Evolutionary conservation across 2,113 vertebrate genomes (phyloP).

Genomic region (Odontophorus gujanensis): DNA sequence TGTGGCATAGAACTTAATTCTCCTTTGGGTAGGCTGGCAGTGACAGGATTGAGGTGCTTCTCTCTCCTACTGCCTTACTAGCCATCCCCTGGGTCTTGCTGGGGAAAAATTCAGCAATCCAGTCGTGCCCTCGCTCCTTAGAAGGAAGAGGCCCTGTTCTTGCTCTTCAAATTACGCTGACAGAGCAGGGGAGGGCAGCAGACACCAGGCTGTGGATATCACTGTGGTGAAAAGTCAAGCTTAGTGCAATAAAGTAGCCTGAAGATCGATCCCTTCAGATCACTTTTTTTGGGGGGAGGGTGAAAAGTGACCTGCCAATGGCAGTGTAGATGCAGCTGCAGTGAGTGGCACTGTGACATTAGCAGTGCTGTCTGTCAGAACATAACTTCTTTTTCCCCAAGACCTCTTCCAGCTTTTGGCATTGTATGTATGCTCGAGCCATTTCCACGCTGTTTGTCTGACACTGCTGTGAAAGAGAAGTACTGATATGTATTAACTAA

Average conservation of each 20-base stretch:
- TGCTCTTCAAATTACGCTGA: accelerated
- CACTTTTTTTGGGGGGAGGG: not conserved
- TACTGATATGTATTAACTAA: too few relatives aligned
- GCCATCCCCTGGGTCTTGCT: not conserved
- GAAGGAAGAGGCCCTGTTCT: not conserved
- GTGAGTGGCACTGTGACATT: too few relatives aligned
- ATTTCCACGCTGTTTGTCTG: not conserved
- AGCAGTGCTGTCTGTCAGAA: not conserved
- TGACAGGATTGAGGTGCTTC: not conserved
- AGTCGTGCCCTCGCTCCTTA: accelerated
- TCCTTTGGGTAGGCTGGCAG: not conserved
- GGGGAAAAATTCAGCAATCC: not conserved
- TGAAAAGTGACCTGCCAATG: not conserved
- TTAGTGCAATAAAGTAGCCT: accelerated
- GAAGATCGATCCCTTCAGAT: not conserved
- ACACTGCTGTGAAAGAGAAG: not conserved
- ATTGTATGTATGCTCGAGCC: not conserved
- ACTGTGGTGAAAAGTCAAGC: not conserved
- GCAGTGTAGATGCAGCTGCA: not conserved
- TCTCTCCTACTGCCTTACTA: not conserved
- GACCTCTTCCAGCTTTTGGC: not conserved
- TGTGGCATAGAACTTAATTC: not conserved
- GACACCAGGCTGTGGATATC: not conserved
- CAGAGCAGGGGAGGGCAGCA: slow-evolving; percentile 5
- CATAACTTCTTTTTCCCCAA: not conserved